Evolutionary conservation across 1,140 invertebrate genomes (phyloP).

Genomic region (Cydia splendana): DNA sequence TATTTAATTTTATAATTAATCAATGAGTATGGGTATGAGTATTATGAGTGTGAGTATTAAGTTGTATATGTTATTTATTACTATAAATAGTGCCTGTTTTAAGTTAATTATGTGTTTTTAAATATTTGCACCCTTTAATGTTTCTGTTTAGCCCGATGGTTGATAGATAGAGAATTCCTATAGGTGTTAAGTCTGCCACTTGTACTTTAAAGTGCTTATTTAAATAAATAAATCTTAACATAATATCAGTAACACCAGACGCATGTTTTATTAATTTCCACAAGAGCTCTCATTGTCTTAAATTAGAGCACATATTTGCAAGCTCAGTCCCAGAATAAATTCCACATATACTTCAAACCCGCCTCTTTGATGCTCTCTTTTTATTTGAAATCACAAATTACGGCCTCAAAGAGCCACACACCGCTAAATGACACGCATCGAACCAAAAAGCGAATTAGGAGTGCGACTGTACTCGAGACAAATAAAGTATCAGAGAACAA

Average conservation of each 20-base stretch:
- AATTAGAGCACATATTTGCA: slow-evolving; percentile 9
- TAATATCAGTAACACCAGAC: not conserved
- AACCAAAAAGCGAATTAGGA: slow-evolving; percentile 45
- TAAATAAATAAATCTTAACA: not conserved
- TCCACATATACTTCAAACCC: not conserved
- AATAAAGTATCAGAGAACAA: slow-evolving; percentile 74
- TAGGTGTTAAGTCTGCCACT: too few species aligned
- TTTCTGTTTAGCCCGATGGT: too few species aligned
- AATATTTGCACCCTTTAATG: too few species aligned
- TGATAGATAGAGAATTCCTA: too few species aligned
- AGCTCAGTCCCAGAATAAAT: slow-evolving; percentile 1
- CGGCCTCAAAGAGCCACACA: slow-evolving; percentile 43
- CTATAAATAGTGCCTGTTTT: too few species aligned
- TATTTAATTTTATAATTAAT: too few species aligned
- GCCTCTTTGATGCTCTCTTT: slow-evolving; percentile 48
- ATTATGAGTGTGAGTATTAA: too few species aligned
- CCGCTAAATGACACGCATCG: slow-evolving; percentile 48
- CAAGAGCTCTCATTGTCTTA: not conserved
- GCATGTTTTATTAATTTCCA: not conserved
- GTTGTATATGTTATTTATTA: too few species aligned
- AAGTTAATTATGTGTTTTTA: too few species aligned
- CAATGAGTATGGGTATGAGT: too few species aligned
- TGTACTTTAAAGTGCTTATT: too few species aligned
- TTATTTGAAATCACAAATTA: slow-evolving; percentile 59
- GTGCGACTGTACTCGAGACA: slow-evolving; percentile 43